Base-by-base conservation (phyloP, 2,888 invertebrate genomes). In the Protodeltote pygarga region DNA sequence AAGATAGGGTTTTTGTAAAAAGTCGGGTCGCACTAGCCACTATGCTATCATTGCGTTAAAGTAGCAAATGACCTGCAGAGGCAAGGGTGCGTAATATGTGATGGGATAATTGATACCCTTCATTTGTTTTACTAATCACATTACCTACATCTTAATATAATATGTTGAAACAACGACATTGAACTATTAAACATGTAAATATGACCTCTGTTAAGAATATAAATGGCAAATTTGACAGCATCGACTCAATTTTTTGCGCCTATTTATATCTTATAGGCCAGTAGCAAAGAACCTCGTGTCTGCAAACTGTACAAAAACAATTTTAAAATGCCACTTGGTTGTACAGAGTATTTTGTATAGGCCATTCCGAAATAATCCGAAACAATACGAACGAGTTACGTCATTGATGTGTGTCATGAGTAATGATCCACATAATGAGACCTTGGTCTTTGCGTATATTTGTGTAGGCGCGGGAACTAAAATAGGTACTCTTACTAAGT, bases 341-440 rank as follows among this genome's bases (percentile, higher is more conserved):
- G 28, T 15, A 23, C 16, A 21, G 20, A 13, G n/a, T n/a, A 5
- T 16, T 14, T 11, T 19, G 28, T n/a, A 24, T 28, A 8, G 5
- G 2, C 8, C 4, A 13, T 1, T 25, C 5, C 1, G 13, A 11
- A 13, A 3, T 2, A 5, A 6, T 13, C 11, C 5, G 4, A 5
- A 10, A 3, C 1, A 14, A 16, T 10, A 4, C 13, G 8, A 49
- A 20, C 6, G 3, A 50, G 0, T 20, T 28, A 19, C n/a, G 2
- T 28, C n/a, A n/a, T 19, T 3, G 8, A 8, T n/a, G 15, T 24
- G 10, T 8, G 20, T 3, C 19, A 0, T 53, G 24, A 32, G 5
- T 35, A 45, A 35, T 54, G 24, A 5, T 33, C 6, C 14, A 9
- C 16, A 3, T 49, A 20, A 24, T 33, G 24, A 25, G n/a, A n/a